phyloP scores from a whole-genome alignment of 2,113 vertebrate species.

The Ptychochromis oligacanthus region DNA sequence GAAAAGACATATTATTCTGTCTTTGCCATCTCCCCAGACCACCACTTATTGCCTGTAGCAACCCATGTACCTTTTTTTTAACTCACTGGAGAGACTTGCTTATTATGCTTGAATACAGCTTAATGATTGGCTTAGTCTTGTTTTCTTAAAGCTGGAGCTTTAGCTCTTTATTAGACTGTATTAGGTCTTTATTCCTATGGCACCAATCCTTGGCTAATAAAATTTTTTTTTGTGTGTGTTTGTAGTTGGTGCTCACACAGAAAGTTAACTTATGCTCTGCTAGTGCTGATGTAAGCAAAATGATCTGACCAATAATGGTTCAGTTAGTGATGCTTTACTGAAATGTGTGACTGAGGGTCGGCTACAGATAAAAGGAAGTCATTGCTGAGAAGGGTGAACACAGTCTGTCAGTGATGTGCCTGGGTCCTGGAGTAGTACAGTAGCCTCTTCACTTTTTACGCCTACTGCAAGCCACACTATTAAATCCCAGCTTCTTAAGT shows the following conservation, averaged over 20 bases:
- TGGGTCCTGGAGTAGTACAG: not conserved
- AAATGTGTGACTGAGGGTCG: not conserved
- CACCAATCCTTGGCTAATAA: not conserved
- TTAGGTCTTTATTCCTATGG: slow-evolving; percentile 18
- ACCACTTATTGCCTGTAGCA: not conserved
- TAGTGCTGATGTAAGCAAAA: not conserved
- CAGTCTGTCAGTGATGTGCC: not conserved
- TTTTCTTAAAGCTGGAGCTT: slow-evolving; percentile 40
- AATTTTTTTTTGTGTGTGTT: not conserved
- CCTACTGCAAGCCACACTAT: not conserved
- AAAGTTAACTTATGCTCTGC: not conserved
- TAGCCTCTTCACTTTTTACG: not conserved
- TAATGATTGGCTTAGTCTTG: slow-evolving; percentile 45
- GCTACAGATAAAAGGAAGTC: not conserved
- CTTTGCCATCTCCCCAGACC: not conserved
- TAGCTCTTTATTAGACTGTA: slow-evolving; percentile 20
- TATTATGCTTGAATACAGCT: not conserved
- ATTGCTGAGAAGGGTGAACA: not conserved
- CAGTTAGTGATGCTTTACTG: not conserved
- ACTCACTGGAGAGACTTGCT: not conserved
- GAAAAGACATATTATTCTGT: not conserved
- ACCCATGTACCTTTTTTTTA: not conserved
- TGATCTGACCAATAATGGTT: not conserved
- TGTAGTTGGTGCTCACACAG: not conserved
- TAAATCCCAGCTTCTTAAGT: slow-evolving; percentile 1